These are phyloP conservation scores for Leguminivora glycinivorella DNA, from an alignment of 1,140 invertebrate species.

Conservation along the genomic window DNA sequence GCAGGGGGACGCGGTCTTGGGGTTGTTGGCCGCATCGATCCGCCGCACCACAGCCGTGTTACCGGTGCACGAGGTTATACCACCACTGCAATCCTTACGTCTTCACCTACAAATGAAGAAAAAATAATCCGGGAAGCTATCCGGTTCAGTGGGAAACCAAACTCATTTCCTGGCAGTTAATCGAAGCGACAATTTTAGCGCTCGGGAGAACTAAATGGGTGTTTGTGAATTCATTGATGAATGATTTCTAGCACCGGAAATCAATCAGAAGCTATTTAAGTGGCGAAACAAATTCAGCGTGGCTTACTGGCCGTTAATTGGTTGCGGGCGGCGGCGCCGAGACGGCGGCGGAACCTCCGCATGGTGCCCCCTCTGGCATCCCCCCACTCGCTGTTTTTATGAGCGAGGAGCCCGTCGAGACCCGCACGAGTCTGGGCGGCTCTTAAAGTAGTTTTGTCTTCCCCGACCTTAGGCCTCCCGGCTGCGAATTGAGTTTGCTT, in stretches of 20 bases:
- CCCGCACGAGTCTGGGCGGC: conserved; percentile 58
- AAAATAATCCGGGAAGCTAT: neutral
- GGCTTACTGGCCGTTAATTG: conserved; percentile 76
- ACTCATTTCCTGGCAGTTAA: neutral
- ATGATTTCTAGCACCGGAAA: conserved; percentile 51
- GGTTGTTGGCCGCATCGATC: conserved; percentile 76
- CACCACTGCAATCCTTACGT: conserved; percentile 49
- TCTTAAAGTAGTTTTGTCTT: conserved; percentile 68
- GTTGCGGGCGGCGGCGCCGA: conserved; percentile 77
- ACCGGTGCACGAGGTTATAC: conserved; percentile 69
- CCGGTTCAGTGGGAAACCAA: neutral
- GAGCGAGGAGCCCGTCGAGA: conserved; percentile 65
- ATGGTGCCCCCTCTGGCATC: conserved; percentile 60
- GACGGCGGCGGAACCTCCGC: conserved; percentile 77
- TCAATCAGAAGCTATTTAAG: conserved; percentile 75
- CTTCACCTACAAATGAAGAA: neutral
- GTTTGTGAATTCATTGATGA: conserved; percentile 33
- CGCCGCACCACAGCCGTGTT: conserved; percentile 56
- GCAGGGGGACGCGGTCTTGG: conserved; percentile 62
- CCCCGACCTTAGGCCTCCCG: conserved; percentile 44
- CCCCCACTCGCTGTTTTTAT: conserved; percentile 67
- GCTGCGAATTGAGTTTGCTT: conserved; percentile 28
- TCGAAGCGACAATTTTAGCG: conserved; percentile 15
- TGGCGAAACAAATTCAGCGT: conserved; percentile 75
- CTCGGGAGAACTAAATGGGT: conserved; percentile 30